Evolutionary conservation across 2,797 vertebrate species (phyloP), one percentile per base, ranked within the genome.

Genomic region (Hirundo rustica): DNA sequence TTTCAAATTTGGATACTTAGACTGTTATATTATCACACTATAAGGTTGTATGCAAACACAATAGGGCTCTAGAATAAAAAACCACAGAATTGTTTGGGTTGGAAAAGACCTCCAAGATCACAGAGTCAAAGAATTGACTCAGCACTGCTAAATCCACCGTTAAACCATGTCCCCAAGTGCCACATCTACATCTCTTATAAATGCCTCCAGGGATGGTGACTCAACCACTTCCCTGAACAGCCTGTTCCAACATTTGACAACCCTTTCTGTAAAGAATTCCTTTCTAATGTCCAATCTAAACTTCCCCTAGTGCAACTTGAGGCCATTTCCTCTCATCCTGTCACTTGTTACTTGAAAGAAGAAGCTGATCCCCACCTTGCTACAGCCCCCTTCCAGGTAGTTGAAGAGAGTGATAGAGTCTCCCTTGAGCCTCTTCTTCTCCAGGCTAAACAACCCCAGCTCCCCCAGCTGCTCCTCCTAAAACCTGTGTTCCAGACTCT

Each of bases 1-100:
- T 94, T 85, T 60, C 34, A 86, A 34, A 78, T 75, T 36, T n/a
- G 8, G 21, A 45, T 67, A 80, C 23, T 64, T 89, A 54, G 74
- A 74, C 64, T 58, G 7, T 44, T 75, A 64, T 14, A 40, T 70
- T 90, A 80, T 45, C 48, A 75, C 44, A 54, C 10, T 42, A 14
- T 21, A 55, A 64, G 25, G 25, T 47, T 21, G 27, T 32, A 81
- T 15, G 29, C 42, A 70, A 77, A 82, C 27, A 88, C 11, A 60
- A 42, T 0, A 64, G 38, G 48, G 40, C 61, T 74, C 53, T 1
- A 61, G 36, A 68, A 65, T 57, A 58, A 76, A 87, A 45, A 76
- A 45, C 8, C 8, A 45, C 5, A 70, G 36, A 83, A 79, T 50
- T 1, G 1, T 30, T 57, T 20, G n/a, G 16, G 44, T 50, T 85